A percentile compares a stretch with the other conserved stretches of the same genome.
These are phyloP conservation scores for Saccostrea cuccullata DNA, from an alignment of 1,140 invertebrate genomes.

Conservation along the genomic window DNA sequence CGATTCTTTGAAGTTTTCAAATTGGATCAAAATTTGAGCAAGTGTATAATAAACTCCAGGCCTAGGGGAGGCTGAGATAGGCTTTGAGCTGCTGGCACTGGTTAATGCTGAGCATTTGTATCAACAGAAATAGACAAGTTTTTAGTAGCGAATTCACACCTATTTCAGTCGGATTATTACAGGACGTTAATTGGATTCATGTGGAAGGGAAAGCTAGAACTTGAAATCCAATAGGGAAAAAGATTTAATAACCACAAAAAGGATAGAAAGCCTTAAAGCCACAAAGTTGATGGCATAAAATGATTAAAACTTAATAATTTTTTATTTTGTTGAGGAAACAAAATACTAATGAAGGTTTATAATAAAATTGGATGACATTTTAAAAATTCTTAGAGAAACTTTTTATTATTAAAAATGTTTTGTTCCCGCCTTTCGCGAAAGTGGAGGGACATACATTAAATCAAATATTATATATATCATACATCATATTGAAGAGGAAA, in stretches of 20 bases:
- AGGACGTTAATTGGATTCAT: not conserved
- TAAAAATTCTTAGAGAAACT: too few species aligned
- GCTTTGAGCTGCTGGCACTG: not conserved
- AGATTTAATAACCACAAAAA: not conserved
- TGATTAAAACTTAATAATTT: too few species aligned
- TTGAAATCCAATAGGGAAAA: not conserved
- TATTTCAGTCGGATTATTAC: not conserved
- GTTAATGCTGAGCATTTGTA: not conserved
- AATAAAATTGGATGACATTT: too few species aligned
- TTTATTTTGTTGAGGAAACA: too few species aligned
- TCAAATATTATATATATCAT: too few species aligned
- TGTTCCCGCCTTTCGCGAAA: too few species aligned
- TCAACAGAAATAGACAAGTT: not conserved
- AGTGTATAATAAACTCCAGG: constrained; percentile 31
- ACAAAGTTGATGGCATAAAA: too few species aligned
- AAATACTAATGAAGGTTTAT: too few species aligned
- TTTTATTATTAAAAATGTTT: too few species aligned
- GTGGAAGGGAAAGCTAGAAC: not conserved
- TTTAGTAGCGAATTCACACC: constrained; percentile 4
- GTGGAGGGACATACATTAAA: too few species aligned
- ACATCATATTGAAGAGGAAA: too few species aligned
- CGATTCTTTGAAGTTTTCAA: constrained; percentile 35
- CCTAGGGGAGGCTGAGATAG: not conserved
- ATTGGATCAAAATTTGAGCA: constrained; percentile 43
- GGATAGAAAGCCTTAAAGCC: too few species aligned